Conservation (phyloP, 2,113 vertebrate species). For the Chionis minor region DNA sequence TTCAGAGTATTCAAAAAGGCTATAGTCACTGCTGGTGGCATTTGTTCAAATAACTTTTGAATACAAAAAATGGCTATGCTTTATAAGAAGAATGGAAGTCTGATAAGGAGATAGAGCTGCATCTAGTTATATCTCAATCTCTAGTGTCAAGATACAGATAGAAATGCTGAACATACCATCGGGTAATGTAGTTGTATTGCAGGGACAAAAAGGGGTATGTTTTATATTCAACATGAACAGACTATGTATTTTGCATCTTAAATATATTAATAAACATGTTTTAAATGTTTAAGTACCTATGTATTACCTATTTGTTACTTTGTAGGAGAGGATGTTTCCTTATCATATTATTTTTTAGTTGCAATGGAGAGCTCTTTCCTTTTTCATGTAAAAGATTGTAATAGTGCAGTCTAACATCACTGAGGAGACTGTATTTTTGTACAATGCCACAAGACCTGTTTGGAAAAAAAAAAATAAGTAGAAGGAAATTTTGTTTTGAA, state of each 20-base stretch:
- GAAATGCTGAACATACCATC: conserved; percentile 31
- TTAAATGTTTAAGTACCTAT: conserved; percentile 70
- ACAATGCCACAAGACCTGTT: conserved; percentile 47
- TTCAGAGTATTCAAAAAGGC: neutral
- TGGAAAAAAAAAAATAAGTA: neutral
- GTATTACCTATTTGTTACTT: conserved; percentile 70
- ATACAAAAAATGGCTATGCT: conserved; percentile 8
- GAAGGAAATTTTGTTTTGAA: conserved; percentile 62
- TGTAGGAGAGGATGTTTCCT: conserved; percentile 47
- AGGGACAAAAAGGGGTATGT: conserved; percentile 44
- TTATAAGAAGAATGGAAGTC: neutral
- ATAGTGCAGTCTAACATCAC: conserved; percentile 67
- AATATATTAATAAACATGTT: conserved; percentile 70
- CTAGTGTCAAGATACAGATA: neutral
- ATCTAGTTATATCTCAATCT: neutral
- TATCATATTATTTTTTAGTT: conserved; percentile 46
- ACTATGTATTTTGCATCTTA: conserved; percentile 74
- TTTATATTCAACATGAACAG: conserved; percentile 64
- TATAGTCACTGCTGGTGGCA: neutral
- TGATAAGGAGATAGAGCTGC: conserved; percentile 7
- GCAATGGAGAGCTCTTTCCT: conserved; percentile 24
- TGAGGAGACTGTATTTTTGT: conserved; percentile 80
- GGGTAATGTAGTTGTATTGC: conserved; percentile 35
- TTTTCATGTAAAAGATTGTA: conserved; percentile 59
- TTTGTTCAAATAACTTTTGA: conserved; percentile 25